These are phyloP conservation scores for Zosterops pallidus DNA, from an alignment of 2,113 vertebrate species.

Conservation along the genomic window DNA sequence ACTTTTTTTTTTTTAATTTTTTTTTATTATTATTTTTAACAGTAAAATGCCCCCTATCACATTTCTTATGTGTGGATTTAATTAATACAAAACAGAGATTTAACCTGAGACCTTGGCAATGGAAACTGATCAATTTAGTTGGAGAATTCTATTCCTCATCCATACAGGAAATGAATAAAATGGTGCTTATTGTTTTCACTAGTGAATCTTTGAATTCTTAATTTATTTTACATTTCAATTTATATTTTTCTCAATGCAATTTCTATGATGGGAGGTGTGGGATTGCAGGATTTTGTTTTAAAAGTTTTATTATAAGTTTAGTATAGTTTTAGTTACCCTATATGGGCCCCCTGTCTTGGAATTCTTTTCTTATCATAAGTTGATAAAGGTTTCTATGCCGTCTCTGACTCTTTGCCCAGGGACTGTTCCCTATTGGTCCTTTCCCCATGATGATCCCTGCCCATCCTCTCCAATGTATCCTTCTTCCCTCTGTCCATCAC, in stretches of 20 bases:
- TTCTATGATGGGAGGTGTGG: not conserved
- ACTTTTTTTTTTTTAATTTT: not conserved
- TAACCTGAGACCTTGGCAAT: not conserved
- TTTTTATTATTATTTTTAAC: not conserved
- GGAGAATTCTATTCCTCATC: not conserved
- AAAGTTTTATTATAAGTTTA: no score
- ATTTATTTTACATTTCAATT: not conserved
- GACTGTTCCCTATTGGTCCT: no score
- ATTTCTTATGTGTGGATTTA: not conserved
- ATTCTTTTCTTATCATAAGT: no score
- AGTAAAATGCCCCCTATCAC: not conserved
- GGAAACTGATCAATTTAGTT: not conserved
- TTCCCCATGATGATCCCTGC: no score
- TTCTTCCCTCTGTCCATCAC: no score
- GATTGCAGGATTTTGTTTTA: no score
- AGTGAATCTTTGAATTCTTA: not conserved
- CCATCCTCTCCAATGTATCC: no score
- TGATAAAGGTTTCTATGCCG: no score
- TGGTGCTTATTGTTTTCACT: rapidly evolving
- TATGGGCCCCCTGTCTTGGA: no score
- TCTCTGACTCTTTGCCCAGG: no score
- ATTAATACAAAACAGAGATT: not conserved
- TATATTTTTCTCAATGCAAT: not conserved
- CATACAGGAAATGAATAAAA: not conserved
- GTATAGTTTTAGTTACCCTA: no score